Conservation (phyloP, 2,797 vertebrate species). For the Varecia variegata region DNA sequence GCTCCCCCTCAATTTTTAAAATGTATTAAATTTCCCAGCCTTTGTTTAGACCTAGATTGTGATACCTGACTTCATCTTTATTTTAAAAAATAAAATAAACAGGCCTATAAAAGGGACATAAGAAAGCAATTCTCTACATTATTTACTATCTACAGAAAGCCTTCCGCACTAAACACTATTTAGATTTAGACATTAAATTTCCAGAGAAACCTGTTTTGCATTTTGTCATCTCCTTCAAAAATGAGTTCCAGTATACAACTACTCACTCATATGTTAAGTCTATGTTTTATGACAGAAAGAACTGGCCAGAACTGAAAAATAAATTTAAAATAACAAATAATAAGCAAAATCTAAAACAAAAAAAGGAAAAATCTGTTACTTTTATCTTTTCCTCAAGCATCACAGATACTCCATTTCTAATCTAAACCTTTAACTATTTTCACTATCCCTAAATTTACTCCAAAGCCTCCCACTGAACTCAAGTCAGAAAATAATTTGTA, state of each 20-base stretch:
- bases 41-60: slow-evolving; percentile 16
- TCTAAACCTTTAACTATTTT: background rate
- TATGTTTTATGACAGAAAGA: background rate
- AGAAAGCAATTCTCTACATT: background rate
- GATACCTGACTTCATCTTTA: background rate
- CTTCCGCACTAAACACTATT: background rate
- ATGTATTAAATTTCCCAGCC: slow-evolving; percentile 6
- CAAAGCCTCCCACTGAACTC: background rate
- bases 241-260: background rate
- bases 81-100: slow-evolving; percentile 22
- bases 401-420: background rate
- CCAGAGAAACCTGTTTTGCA: slow-evolving; percentile 1
- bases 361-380: background rate
- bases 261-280: background rate
- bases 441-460: background rate
- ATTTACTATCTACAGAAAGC: background rate
- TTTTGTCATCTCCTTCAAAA: background rate
- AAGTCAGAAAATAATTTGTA: slow-evolving; percentile 44
- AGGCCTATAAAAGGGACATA: background rate
- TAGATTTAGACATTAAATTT: background rate
- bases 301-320: background rate
- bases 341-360: background rate
- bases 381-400: background rate
- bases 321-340: background rate
- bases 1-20: background rate